Evolutionary conservation across 1,140 invertebrate species (phyloP), one percentile per base, ranked within the genome.

Genomic region (Gonioctena quinquepunctata): DNA sequence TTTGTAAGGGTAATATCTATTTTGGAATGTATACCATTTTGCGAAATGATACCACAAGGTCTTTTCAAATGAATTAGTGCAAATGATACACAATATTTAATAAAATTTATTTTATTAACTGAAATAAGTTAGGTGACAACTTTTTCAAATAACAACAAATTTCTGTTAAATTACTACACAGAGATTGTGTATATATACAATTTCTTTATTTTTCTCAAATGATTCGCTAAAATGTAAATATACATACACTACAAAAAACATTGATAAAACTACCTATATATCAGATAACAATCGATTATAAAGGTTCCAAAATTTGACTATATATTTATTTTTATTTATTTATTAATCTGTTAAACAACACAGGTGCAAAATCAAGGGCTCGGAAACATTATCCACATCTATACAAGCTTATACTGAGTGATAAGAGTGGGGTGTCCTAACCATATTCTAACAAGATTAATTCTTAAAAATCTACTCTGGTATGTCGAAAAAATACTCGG

Each of bases 231-330:
- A 68, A 73, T 79, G 77, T 77, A 78, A 76, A 78, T 79, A 81
- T 79, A 81, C 80, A 81, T 80, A 80, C 78, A 80, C 81, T 81
- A 82, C 76, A 80, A 81, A 81, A 80, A 79, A 81, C 80, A 80
- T 81, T 78, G 72, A 82, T 80, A 81, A 81, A 80, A 77, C 80
- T 80, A 81, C 76, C 75, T 80, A 79, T 74, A 75, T 72, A 70
- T 78, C 70, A 77, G 75, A 76, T 81, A 82, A 81, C 80, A 80
- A 81, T 80, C 79, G 76, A 75, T 79, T 81, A 80, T 78, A 78
- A 77, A 76, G 65, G 64, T 71, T 79, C 73, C 57, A 56, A 73
- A 75, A 75, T 76, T 79, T 78, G 72, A 75, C 75, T 78, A 73
- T 76, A 79, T 74, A 67, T 70, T 68, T n/a, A n/a, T n/a, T n/a